phyloP scores from a whole-genome alignment of 2,113 vertebrate species.

The Bubo bubo region DNA sequence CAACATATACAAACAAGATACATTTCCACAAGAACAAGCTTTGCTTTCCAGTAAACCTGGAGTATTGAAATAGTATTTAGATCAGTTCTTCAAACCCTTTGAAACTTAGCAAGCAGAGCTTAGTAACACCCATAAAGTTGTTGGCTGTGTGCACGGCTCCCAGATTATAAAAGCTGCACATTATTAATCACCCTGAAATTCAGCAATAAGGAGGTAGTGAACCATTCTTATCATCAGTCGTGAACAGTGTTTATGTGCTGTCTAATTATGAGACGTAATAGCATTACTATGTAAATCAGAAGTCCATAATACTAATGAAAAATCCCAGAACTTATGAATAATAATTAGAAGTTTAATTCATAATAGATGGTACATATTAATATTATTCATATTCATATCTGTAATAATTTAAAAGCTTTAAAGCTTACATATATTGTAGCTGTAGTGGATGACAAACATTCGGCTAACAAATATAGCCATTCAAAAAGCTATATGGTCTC shows the following conservation, averaged over 20 bases:
- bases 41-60: background rate
- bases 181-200: slow-evolving; percentile 24
- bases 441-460: background rate
- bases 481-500: background rate
- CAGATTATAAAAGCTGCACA: background rate
- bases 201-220: background rate
- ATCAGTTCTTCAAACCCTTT: background rate
- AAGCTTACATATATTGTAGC: background rate
- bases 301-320: slow-evolving; percentile 55
- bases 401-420: slow-evolving; percentile 51
- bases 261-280: slow-evolving; percentile 37
- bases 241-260: slow-evolving; percentile 2
- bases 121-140: background rate
- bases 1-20: background rate
- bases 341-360: slow-evolving; percentile 53
- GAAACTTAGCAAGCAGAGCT: background rate
- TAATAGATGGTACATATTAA: background rate
- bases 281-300: slow-evolving; percentile 53
- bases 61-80: background rate
- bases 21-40: background rate
- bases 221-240: slow-evolving; percentile 4
- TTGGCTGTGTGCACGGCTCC: background rate
- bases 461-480: background rate
- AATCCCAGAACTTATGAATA: slow-evolving; percentile 18
- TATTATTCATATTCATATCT: slow-evolving; percentile 22